Percentiles rank a stretch among this genome's conserved stretches.
Conservation (phyloP, 1,140 invertebrate species). For the Sycophila sp. region DNA sequence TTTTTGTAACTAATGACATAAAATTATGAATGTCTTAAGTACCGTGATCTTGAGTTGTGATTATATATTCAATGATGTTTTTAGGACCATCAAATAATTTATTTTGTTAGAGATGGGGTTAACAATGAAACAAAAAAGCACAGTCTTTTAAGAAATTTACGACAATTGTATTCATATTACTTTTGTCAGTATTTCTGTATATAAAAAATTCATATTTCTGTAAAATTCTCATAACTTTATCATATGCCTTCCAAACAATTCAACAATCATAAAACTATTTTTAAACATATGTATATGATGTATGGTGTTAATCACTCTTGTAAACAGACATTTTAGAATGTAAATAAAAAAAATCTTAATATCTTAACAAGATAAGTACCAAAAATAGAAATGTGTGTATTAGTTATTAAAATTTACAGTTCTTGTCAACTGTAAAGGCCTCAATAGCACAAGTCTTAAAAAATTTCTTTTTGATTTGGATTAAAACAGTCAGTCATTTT, state of each 20-base stretch:
- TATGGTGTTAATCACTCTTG: too few species aligned
- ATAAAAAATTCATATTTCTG: slow-evolving; percentile 36
- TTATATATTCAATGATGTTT: slow-evolving; percentile 6
- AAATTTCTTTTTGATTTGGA: not conserved
- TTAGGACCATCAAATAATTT: slow-evolving; percentile 10
- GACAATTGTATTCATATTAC: slow-evolving; percentile 29
- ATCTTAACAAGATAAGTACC: not conserved
- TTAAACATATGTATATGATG: too few species aligned
- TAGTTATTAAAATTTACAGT: not conserved
- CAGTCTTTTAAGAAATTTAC: slow-evolving; percentile 14
- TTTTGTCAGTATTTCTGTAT: slow-evolving; percentile 30
- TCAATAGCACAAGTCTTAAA: not conserved
- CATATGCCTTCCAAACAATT: not conserved
- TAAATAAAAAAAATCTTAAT: slow-evolving; percentile 1
- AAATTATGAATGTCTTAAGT: not conserved
- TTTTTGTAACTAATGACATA: not conserved
- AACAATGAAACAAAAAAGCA: slow-evolving; percentile 20
- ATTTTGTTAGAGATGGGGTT: slow-evolving; percentile 10
- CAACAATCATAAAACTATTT: not conserved
- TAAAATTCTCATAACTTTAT: slow-evolving; percentile 33
- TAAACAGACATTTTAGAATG: too few species aligned
- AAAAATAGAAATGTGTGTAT: slow-evolving; percentile 7
- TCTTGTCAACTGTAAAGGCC: not conserved
- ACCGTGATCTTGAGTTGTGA: too few species aligned
- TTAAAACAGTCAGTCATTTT: not conserved